These are phyloP conservation scores for Nectonema munidae DNA, from an alignment of 2,888 invertebrate species.

Conservation along the genomic window DNA sequence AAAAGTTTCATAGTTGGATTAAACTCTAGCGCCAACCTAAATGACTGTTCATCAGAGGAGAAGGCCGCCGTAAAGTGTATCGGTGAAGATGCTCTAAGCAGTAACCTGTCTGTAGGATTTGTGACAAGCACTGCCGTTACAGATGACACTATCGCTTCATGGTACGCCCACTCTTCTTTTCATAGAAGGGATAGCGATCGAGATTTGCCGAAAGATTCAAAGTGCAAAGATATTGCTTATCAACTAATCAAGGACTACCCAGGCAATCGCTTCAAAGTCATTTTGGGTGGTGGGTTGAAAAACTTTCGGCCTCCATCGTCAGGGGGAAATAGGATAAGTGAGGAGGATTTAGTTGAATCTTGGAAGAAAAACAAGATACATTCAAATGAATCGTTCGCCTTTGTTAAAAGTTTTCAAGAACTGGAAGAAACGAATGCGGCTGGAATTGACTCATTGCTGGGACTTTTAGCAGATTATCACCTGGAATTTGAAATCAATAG, in stretches of 20 bases:
- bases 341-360: too few species aligned
- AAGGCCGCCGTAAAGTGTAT: background rate
- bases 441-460: too few species aligned
- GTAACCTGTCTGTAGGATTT: too few species aligned
- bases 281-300: background rate
- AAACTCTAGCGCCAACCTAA: background rate
- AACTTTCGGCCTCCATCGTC: too few species aligned
- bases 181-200: background rate
- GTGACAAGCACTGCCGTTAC: conserved; percentile 2
- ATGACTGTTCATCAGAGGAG: too few species aligned
- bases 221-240: conserved; percentile 9
- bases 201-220: too few species aligned
- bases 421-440: too few species aligned
- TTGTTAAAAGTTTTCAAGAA: too few species aligned
- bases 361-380: too few species aligned
- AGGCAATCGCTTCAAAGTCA: conserved; percentile 1
- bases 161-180: background rate
- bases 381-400: too few species aligned
- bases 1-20: conserved; percentile 7
- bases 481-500: background rate
- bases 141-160: conserved; percentile 1
- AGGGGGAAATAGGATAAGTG: too few species aligned
- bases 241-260: conserved; percentile 8
- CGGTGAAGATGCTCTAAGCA: too few species aligned
- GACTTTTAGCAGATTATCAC: background rate